These are phyloP conservation scores for Agrochola litura DNA, from an alignment of 2,888 invertebrate genomes.

Conservation along the genomic window DNA sequence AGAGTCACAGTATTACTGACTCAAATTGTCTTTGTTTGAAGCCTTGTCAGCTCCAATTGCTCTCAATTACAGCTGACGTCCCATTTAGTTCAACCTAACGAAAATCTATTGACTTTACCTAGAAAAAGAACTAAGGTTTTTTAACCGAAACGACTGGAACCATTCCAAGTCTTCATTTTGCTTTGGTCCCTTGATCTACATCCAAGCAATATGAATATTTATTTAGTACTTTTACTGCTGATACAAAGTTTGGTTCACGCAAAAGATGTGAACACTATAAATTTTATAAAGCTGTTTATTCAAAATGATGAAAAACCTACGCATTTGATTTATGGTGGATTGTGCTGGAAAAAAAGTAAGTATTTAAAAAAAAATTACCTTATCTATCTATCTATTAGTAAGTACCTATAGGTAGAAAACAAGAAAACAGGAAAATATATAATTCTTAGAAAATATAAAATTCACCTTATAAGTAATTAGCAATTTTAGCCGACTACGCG, in stretches of 20 bases:
- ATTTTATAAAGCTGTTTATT: slow-evolving; percentile 75
- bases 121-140: slow-evolving; percentile 8
- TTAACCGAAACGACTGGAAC: background rate
- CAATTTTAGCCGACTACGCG: no score
- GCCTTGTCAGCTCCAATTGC: slow-evolving; percentile 38
- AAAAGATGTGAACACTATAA: slow-evolving; percentile 54
- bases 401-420: no score
- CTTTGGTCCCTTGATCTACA: background rate
- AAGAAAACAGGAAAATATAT: no score
- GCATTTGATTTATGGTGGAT: slow-evolving; percentile 69
- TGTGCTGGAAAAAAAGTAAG: slow-evolving; percentile 78
- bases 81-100: slow-evolving; percentile 27
- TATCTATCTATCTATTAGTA: no score
- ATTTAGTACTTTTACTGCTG: slow-evolving; percentile 28
- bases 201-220: slow-evolving; percentile 33
- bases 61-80: slow-evolving; percentile 45
- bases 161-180: slow-evolving; percentile 9
- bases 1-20: slow-evolving; percentile 22
- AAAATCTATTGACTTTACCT: slow-evolving; percentile 31
- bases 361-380: no score
- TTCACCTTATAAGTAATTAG: no score
- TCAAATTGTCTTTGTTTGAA: slow-evolving; percentile 52
- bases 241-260: slow-evolving; percentile 31
- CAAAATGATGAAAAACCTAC: slow-evolving; percentile 78
- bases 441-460: no score